A percentile compares a stretch with the other conserved stretches of the same genome.
Conservation (phyloP, 2,888 invertebrate genomes). For the Gryllus longicercus region DNA sequence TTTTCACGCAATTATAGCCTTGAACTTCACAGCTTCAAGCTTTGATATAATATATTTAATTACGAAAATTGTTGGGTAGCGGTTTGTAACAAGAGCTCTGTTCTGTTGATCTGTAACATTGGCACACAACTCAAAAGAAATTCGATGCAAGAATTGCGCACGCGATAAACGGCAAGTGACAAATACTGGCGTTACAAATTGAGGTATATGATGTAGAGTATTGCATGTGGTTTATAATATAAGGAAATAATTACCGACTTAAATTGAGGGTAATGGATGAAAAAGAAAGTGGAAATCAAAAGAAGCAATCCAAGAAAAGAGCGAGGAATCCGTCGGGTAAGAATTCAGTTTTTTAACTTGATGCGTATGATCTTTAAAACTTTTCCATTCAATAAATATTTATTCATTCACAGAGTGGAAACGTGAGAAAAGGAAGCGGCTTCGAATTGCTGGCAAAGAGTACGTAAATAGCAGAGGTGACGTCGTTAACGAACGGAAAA, state of each 20-base stretch:
- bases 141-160: too few relatives aligned
- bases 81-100: too few relatives aligned
- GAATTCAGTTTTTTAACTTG: not conserved
- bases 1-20: too few relatives aligned
- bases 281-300: constrained; percentile 27
- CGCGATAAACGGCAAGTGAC: too few relatives aligned
- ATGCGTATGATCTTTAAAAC: not conserved
- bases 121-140: too few relatives aligned
- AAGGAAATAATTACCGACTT: not conserved
- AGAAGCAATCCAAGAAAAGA: constrained; percentile 31
- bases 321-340: constrained; percentile 32
- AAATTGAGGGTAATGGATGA: constrained; percentile 24
- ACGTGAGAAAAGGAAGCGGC: constrained; percentile 57
- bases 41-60: too few relatives aligned
- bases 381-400: not conserved
- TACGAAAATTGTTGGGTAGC: too few relatives aligned
- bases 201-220: too few relatives aligned
- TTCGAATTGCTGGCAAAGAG: constrained; percentile 55
- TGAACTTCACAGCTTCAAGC: too few relatives aligned
- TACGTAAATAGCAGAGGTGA: constrained; percentile 58
- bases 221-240: not conserved
- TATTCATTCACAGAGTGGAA: constrained; percentile 52
- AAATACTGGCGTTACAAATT: too few relatives aligned
- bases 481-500: constrained; percentile 53
- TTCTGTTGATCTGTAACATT: too few relatives aligned